phyloP scores from a whole-genome alignment of 2,113 vertebrate species.

The Vicugna pacos region DNA sequence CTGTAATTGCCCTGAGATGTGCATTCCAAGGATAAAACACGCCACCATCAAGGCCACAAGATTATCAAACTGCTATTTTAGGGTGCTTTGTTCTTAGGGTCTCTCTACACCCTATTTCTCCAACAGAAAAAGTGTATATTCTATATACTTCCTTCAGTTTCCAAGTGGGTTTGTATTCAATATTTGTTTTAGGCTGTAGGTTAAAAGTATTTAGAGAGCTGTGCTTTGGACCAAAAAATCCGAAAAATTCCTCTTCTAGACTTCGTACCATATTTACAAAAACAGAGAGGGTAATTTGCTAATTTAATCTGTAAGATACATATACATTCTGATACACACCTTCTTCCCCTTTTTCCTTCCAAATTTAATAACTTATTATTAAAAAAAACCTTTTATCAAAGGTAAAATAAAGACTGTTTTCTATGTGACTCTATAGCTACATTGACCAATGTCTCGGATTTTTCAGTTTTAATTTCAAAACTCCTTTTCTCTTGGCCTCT shows the following conservation, averaged over 20 bases:
- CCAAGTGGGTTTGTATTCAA: neutral
- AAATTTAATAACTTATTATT: slow-evolving; percentile 13
- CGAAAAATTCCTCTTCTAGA: neutral
- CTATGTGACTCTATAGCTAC: neutral
- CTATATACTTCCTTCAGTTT: neutral
- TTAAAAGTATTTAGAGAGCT: neutral
- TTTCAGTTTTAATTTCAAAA: slow-evolving; percentile 42
- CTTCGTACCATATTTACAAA: neutral
- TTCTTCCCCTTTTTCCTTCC: neutral
- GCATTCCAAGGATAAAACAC: neutral
- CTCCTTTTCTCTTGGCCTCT: neutral
- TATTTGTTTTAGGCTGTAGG: neutral
- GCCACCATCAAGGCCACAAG: neutral
- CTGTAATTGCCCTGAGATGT: neutral
- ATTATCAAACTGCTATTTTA: neutral
- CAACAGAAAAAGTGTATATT: slow-evolving; percentile 1
- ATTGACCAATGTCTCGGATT: neutral
- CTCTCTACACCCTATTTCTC: neutral
- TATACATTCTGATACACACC: neutral
- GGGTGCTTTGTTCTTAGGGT: neutral
- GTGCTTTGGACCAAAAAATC: neutral
- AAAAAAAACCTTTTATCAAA: neutral
- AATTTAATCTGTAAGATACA: neutral
- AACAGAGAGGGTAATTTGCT: neutral
- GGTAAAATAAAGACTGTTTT: neutral